Evolutionary conservation across 2,888 invertebrate species (phyloP), one percentile per base, ranked within the genome.

Genomic region (Autographa gamma): DNA sequence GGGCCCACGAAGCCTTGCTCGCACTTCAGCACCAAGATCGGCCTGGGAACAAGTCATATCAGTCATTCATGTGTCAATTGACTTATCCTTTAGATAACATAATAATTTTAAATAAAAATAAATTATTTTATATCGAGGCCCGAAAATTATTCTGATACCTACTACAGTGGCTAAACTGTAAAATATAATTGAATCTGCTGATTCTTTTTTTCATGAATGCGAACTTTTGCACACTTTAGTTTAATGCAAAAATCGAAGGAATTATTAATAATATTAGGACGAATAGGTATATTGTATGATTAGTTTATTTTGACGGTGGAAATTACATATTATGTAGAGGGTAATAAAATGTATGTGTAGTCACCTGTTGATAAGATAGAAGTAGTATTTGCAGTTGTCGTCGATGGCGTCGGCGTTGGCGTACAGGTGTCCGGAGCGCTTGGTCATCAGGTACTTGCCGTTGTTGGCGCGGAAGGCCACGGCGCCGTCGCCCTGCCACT

Each of bases 1-100:
- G 98, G 98, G 0, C 99, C 99, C 71, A 99, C 99, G 93, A 99
- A 99, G 58, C 99, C 99, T 93, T 98, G 98, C 90, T 99, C 99
- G 90, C 98, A 98, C 94, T 99, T 98, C 88, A 99, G 96, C 86
- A 99, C 98, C 90, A 99, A 96, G 89, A 99, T 98, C 9, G 99
- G 99, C 89, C 98, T 97, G 93, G 0, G 88, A 90, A 77, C 65
- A 25, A 6, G 52, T 54, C 9, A 25, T 0, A 18, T n/a, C n/a
- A n/a, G n/a, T n/a, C n/a, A n/a, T 4, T 14, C 3, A n/a, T 48
- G 8, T 48, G n/a, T 48, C 8, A 48, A 6, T 48, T n/a, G n/a
- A 43, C 11, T 41, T 3, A 41, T 13, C 14, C 4, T 41, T 41
- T 2, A 14, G 11, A 9, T 7, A 34, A 34, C 9, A 34, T 5